Conservation (phyloP, 2,888 invertebrate genomes). For the Cyclophora punctaria region DNA sequence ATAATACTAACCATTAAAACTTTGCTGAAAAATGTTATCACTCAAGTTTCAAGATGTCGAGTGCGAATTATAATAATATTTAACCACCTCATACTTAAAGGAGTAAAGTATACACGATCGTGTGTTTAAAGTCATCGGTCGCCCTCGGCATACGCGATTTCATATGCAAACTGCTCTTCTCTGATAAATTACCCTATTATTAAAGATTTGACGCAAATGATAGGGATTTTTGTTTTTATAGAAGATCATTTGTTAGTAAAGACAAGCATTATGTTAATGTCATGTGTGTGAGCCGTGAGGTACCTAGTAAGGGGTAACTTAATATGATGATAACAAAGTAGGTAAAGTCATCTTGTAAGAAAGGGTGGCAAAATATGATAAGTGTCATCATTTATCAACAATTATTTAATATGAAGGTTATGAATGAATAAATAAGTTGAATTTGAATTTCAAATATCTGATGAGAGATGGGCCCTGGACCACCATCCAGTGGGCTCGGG, state of each 20-base stretch:
- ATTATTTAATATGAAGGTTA: no score
- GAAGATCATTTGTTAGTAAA: constrained; percentile 11
- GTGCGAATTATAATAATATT: neutral
- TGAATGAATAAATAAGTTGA: no score
- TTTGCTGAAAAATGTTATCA: no score
- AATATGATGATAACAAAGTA: constrained; percentile 2
- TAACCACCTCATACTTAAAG: constrained; percentile 18
- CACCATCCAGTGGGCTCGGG: no score
- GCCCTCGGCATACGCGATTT: constrained; percentile 51
- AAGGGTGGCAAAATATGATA: no score
- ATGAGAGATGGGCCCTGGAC: no score
- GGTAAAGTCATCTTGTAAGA: no score
- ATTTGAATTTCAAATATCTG: no score
- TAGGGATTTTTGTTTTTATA: constrained; percentile 47
- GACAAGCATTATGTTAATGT: no score
- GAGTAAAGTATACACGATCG: constrained; percentile 19
- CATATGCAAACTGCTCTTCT: constrained; percentile 59
- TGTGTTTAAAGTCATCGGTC: constrained; percentile 40
- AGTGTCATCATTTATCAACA: no score
- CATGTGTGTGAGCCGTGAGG: no score
- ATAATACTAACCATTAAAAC: neutral
- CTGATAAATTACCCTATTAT: constrained; percentile 66
- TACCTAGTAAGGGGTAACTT: neutral
- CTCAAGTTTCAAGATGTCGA: neutral
- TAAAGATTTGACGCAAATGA: constrained; percentile 56